Percentiles rank a stretch among this genome's conserved stretches.
phyloP scores from a whole-genome alignment of 2,888 invertebrate genomes.

The Apotomis turbidana region DNA sequence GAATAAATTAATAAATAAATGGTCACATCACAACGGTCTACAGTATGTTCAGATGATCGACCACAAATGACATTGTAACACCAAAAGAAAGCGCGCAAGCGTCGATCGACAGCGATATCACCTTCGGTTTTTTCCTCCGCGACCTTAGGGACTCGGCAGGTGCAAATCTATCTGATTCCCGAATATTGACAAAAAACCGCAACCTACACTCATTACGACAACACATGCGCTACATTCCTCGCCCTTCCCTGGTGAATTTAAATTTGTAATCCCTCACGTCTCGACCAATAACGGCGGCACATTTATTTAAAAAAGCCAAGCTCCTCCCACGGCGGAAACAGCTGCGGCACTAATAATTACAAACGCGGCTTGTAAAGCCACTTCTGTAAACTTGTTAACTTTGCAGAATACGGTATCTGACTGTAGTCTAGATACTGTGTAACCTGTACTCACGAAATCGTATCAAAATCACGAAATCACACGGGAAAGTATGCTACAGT shows the following conservation, averaged over 20 bases:
- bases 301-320: conserved; percentile 71
- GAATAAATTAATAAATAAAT: too few species aligned
- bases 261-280: conserved; percentile 75
- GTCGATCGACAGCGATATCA: too few species aligned
- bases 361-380: conserved; percentile 72
- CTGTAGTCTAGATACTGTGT: neutral
- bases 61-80: too few species aligned
- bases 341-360: conserved; percentile 80
- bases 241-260: conserved; percentile 78
- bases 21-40: too few species aligned
- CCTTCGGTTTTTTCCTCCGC: too few species aligned
- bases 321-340: conserved; percentile 80
- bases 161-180: conserved; percentile 23
- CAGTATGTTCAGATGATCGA: too few species aligned
- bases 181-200: conserved; percentile 38
- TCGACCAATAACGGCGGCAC: conserved; percentile 75
- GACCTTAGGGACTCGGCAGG: conserved; percentile 6
- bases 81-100: too few species aligned
- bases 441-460: too few species aligned
- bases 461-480: too few species aligned
- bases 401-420: conserved; percentile 41
- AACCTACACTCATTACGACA: conserved; percentile 60
- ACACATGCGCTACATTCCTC: conserved; percentile 79
- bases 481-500: too few species aligned
- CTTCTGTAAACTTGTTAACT: conserved; percentile 57